Evolutionary conservation across 2,113 vertebrate species (phyloP), one percentile per base, ranked within the genome.

Genomic region (Ivindomyrus marchei): DNA sequence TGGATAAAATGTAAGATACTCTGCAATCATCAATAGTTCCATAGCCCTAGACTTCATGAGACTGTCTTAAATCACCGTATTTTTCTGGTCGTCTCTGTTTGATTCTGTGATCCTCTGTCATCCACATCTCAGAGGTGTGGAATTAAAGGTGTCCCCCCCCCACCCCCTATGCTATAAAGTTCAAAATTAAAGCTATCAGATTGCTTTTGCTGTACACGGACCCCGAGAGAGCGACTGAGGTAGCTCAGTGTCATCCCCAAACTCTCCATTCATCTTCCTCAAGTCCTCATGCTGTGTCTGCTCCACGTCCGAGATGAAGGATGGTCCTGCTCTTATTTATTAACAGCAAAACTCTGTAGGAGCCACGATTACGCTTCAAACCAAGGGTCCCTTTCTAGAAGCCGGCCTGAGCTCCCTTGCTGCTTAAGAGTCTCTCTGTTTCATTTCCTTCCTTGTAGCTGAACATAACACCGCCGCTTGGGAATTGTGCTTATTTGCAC

Each of bases 271-370:
- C 77, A 62, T 91, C 87, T 80, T 58, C 70, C 19, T 24, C 24
- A 39, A 74, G 89, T 52, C 89, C 52, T 90, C 74, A 87, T 89
- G 87, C 70, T 86, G 56, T 90, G 80, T 89, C 90, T 84, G 31
- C 85, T 91, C 84, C 74, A 50, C 86, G 85, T 93, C 90, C 89
- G 13, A 90, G 85, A 85, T 52, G 86, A 92, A 88, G 87, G 93
- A 91, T 89, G 45, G 90, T 45, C 80, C 91, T 70, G 19, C 21
- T 24, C 47, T 85, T 47, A 85, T 85, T 85, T 85, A 85, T 45
- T 84, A 24, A 46, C 45, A 47, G 45, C 83, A 45, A 21, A 47
- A 24, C 39, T 47, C 83, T 46, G 45, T 4, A 45, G 39, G 83
- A 46, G 31, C 7, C 19, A 8, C 9, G 17, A 49, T 42, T 24